Percentiles rank a stretch among this genome's conserved stretches.
These are phyloP conservation scores for Lates japonicus DNA, from an alignment of 2,797 vertebrate species.

Conservation along the genomic window DNA sequence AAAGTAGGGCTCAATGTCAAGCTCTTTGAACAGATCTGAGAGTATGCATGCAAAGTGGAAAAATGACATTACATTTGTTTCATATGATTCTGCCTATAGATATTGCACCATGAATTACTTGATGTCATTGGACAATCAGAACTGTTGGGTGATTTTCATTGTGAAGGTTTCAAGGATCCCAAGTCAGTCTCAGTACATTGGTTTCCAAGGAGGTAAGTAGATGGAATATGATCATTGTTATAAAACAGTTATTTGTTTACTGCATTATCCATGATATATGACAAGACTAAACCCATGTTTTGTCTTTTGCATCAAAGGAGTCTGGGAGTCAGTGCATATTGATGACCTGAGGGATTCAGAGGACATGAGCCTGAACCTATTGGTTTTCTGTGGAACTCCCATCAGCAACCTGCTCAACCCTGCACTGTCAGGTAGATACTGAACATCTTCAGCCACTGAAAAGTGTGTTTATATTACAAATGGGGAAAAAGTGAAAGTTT, in stretches of 20 bases:
- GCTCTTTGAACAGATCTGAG: neutral
- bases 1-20: slow-evolving; percentile 72
- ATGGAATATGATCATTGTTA: neutral
- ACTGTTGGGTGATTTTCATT: slow-evolving; percentile 81
- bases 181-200: slow-evolving; percentile 81
- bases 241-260: neutral
- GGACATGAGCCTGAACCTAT: slow-evolving; percentile 84
- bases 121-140: slow-evolving; percentile 60
- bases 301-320: slow-evolving; percentile 66
- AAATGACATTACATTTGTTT: neutral
- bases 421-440: slow-evolving; percentile 62
- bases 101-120: slow-evolving; percentile 87
- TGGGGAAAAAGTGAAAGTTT: neutral
- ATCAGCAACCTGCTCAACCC: slow-evolving; percentile 81
- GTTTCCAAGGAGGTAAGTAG: slow-evolving; percentile 86
- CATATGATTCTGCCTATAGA: slow-evolving; percentile 58
- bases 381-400: slow-evolving; percentile 80
- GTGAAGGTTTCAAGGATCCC: slow-evolving; percentile 84
- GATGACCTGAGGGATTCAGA: slow-evolving; percentile 85
- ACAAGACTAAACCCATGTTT: slow-evolving; percentile 4
- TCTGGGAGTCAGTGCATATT: slow-evolving; percentile 85
- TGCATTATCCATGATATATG: fast-evolving
- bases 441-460: neutral
- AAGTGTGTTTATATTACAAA: neutral
- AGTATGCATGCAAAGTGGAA: neutral